These are phyloP conservation scores for Syngnathus scovelli DNA, from an alignment of 2,113 vertebrate genomes.

Conservation along the genomic window DNA sequence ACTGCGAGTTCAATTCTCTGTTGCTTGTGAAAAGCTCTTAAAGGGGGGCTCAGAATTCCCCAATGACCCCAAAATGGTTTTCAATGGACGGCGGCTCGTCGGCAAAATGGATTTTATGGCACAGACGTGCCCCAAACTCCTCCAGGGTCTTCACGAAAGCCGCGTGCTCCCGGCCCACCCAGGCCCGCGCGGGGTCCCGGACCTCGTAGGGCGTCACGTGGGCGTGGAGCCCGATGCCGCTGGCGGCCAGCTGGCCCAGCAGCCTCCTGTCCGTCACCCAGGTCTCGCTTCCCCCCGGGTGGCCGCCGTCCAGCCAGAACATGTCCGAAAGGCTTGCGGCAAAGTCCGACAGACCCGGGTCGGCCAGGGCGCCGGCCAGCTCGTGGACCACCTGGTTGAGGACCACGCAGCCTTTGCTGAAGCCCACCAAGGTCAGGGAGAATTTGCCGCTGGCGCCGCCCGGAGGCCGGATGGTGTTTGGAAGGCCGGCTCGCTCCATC, in stretches of 20 bases:
- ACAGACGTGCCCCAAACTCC: conserved; percentile 78
- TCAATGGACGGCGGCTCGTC: conserved; percentile 83
- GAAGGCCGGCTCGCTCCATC: conserved; percentile 74
- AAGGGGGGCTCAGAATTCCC: conserved; percentile 66
- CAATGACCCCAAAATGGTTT: conserved; percentile 93
- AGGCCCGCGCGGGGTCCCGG: conserved; percentile 86
- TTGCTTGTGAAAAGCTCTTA: background rate
- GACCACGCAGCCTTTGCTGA: conserved; percentile 98
- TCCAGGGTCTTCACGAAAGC: conserved; percentile 82
- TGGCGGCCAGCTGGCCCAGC: conserved; percentile 79
- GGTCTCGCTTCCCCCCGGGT: conserved; percentile 90
- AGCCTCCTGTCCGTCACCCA: conserved; percentile 85
- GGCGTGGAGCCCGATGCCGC: conserved; percentile 79
- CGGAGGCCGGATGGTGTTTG: conserved; percentile 67
- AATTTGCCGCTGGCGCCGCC: conserved; percentile 46
- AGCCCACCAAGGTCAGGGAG: conserved; percentile 84
- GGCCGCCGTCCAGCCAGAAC: conserved; percentile 96
- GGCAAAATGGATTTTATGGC: conserved; percentile 84
- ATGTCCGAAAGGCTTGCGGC: conserved; percentile 77
- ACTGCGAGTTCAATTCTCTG: background rate
- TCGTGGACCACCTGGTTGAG: conserved; percentile 94
- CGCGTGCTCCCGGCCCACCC: conserved; percentile 90
- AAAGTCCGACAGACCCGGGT: conserved; percentile 76
- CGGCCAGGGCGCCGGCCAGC: conserved; percentile 77
- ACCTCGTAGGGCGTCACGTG: conserved; percentile 97